Evolutionary conservation across 1,140 invertebrate genomes (phyloP), one percentile per base, ranked within the genome.

Genomic region (Calephelis nemesis): DNA sequence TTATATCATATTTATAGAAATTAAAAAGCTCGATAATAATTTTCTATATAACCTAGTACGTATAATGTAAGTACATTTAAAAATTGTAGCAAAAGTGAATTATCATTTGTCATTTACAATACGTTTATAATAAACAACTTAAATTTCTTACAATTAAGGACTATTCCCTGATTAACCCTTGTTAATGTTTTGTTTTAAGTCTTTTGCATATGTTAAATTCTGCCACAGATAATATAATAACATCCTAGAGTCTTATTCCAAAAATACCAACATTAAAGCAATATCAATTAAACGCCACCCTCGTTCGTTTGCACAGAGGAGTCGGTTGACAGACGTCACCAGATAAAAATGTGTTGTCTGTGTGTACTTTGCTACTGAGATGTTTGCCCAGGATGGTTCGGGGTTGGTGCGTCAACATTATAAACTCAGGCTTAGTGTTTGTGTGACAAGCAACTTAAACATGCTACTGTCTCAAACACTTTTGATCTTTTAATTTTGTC

Each of bases 321-420:
- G 54, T 58, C 67, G 67, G 78, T 78, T 83, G 80, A 86, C 83
- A 80, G 75, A 76, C 77, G 74, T 66, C 68, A 70, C 75, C 81
- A 81, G 84, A 85, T 85, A 87, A 88, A 87, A 85, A 84, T 84
- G 76, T 86, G 83, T 88, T 82, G 77, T 72, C 79, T 82, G 66
- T 70, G 76, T 75, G 71, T 76, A 81, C 78, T 78, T 76, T 74
- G 81, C 80, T 77, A 84, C 83, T 62, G 70, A 75, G 75, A 72
- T 74, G 72, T 74, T 75, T 74, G 70, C 65, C 63, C 63, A 71
- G 73, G 58, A 60, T 60, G 58, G 68, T 71, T 72, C 71, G 75
- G 68, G 67, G 68, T 70, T 68, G 68, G 70, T 71, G 70, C 70
- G 74, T 72, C 71, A 77, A 77, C 74, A 78, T 70, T 74, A 74